Evolutionary conservation across 92 coral and sea anemone species (phyloP), one percentile per base, ranked within the genome.

Genomic region (Montipora capitata): DNA sequence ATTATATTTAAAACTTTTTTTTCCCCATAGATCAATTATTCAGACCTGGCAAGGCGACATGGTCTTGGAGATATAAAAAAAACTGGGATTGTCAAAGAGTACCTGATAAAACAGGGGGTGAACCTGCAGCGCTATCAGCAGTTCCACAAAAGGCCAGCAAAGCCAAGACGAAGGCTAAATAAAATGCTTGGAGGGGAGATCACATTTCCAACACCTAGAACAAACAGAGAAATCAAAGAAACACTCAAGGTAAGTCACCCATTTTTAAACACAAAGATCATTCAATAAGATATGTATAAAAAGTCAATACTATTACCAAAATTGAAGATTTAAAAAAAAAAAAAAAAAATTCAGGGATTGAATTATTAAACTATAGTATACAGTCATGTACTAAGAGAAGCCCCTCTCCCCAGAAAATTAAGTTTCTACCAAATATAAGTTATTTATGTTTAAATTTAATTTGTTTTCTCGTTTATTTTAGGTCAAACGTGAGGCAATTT

Each of bases 41-140:
- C 52, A 58, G 88, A 83, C 61, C 92, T 83, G 17, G 83, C 88
- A 72, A 76, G 83, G 20, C 17, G 64, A 16, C 64, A 88, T 81
- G 92, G 88, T 38, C 57, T 89, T 5, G 49, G 10, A 72, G 69
- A 51, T n/a, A 48, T 27, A 0, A 27, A 48, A 76, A 11, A 83
- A 67, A 9, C 35, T 79, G 38, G 89, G 84, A 14, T 52, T 0
- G 44, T 89, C 8, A 89, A 89, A 40, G 79, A 83, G 66, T 89
- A 66, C 82, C 59, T 56, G 9, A 56, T n/a, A 41, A 49, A 58
- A 10, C 72, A 71, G 43, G 86, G 69, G 49, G 81, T 83, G 13
- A 39, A 89, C 17, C 48, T 89, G 2, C 68, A 78, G 44, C 54
- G 61, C 39, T 83, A 76, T 44, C 85, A 82, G 78, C 83, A 79